Conservation (phyloP, 2,113 vertebrate genomes). For the Rhinoderma darwinii region DNA sequence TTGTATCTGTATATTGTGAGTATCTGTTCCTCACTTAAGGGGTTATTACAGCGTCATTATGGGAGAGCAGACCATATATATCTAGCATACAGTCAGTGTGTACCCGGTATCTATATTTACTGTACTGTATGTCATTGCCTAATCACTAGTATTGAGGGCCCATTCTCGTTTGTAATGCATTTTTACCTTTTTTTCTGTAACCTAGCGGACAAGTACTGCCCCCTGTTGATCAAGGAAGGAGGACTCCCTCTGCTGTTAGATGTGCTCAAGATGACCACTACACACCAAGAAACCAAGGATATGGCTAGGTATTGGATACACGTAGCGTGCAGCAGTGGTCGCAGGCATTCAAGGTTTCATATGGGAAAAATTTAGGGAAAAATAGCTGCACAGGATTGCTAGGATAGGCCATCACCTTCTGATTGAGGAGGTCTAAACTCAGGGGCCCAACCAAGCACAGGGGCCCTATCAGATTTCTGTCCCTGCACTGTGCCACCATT, state of each 20-base stretch:
- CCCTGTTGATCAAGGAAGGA: conserved; percentile 93
- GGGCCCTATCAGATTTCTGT: too few relatives aligned
- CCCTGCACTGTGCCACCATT: too few relatives aligned
- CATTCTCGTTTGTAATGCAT: background rate
- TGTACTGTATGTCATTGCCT: too few relatives aligned
- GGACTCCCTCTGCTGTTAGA: conserved; percentile 86
- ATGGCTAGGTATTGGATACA: conserved; percentile 89
- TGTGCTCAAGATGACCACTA: conserved; percentile 85
- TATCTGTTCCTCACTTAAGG: conserved; percentile 57
- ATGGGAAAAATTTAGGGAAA: too few relatives aligned
- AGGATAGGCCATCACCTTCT: too few relatives aligned
- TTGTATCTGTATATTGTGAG: conserved; percentile 98
- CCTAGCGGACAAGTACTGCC: conserved; percentile 93
- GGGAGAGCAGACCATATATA: too few relatives aligned
- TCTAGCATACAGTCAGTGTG: too few relatives aligned
- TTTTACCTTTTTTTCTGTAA: conserved; percentile 29
- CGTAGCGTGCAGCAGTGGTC: background rate
- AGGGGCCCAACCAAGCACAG: too few relatives aligned
- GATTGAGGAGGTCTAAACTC: too few relatives aligned
- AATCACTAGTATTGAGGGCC: background rate
- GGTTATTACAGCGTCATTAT: background rate
- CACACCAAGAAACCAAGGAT: conserved; percentile 90
- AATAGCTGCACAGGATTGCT: too few relatives aligned
- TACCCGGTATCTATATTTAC: too few relatives aligned
- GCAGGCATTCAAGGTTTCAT: too few relatives aligned